Evolutionary conservation across 2,888 invertebrate genomes (phyloP), one percentile per base, ranked within the genome.

Genomic region (Plebejus anna): DNA sequence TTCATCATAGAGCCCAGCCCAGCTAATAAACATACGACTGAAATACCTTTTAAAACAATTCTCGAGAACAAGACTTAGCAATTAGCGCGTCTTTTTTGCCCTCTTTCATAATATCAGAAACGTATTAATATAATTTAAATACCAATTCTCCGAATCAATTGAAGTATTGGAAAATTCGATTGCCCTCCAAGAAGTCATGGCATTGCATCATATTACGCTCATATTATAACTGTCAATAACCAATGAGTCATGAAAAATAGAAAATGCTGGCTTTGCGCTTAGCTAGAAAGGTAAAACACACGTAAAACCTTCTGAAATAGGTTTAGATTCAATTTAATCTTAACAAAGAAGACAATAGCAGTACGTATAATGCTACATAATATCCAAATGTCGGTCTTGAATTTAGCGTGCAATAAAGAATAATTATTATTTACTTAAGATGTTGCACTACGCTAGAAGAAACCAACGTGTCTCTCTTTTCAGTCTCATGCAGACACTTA

Each of bases 51-150:
- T 57, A 9, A 76, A 72, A 70, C 22, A 71, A 55, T 13, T 57
- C 13, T 59, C 36, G 57, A 32, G 59, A 42, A 38, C 42, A n/a
- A 11, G 38, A 42, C 42, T 22, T 11, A 28, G 28, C 61, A 61
- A n/a, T 71, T 71, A 71, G 47, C 71, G 9, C 4, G 42, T 28
- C 71, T 47, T 71, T 71, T 71, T 0, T 11, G 47, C 71, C 71
- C 47, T 71, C 47, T 71, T 28, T 9, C 11, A 28, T 28, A 2
- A 28, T 28, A 28, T 28, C 22, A n/a, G 9, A 28, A 61, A 11
- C 61, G 28, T 28, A 28, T 61, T 4, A 61, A 61, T 9, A 28
- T 61, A 61, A 61, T 61, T 61, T 22, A 22, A 22, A 61, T 28
- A 61, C 61, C 28, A 28, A 61, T 61, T 61, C 9, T 61, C 61